phyloP scores from a whole-genome alignment of 2,888 invertebrate species.

The Ophion slaviceki region DNA sequence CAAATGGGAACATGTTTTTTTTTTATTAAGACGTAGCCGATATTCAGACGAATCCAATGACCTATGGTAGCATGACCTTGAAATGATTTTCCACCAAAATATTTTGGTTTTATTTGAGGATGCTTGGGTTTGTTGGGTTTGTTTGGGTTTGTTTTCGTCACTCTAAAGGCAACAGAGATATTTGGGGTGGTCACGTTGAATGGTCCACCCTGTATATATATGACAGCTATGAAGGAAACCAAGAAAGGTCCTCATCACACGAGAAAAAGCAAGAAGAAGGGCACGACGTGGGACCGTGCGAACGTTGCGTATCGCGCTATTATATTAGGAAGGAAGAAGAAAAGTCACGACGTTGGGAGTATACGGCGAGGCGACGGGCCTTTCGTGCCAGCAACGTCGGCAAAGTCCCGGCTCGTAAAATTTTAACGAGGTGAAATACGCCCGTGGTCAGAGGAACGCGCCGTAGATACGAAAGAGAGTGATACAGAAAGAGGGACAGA shows the following conservation, averaged over 20 bases:
- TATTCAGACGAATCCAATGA: too few relatives aligned
- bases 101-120: too few relatives aligned
- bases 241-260: neutral
- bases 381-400: conserved; percentile 34
- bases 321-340: conserved; percentile 42
- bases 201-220: too few relatives aligned
- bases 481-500: neutral
- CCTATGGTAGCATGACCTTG: too few relatives aligned
- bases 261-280: conserved; percentile 9
- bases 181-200: too few relatives aligned
- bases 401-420: conserved; percentile 67
- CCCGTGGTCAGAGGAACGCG: conserved; percentile 42
- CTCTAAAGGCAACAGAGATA: too few relatives aligned
- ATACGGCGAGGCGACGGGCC: neutral
- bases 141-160: too few relatives aligned
- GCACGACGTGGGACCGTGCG: conserved; percentile 12
- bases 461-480: conserved; percentile 18
- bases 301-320: conserved; percentile 31
- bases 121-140: too few relatives aligned
- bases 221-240: neutral
- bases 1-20: too few relatives aligned
- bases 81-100: too few relatives aligned
- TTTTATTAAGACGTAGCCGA: too few relatives aligned
- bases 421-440: conserved; percentile 70
- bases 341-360: conserved; percentile 27